Percentiles rank a stretch among this genome's conserved stretches.
phyloP scores from a whole-genome alignment of 92 coral and sea anemone genomes.

The Porites rus region DNA sequence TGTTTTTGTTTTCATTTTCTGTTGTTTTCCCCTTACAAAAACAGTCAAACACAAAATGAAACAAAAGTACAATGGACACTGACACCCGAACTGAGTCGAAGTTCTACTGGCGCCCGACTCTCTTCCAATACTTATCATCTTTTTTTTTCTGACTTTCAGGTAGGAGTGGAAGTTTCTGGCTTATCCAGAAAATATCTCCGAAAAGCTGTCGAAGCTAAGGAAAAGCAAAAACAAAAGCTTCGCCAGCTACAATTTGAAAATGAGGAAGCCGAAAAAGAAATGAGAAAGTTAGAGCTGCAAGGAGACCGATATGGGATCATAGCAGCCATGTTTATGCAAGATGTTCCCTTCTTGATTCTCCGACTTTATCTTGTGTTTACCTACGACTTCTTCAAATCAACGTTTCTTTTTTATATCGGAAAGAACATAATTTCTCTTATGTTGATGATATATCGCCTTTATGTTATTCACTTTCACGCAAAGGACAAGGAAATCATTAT shows the following conservation, averaged over 20 bases:
- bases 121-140: too few species aligned
- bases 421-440: conserved; percentile 85
- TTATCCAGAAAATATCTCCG: conserved; percentile 27
- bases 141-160: background rate
- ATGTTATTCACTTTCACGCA: conserved; percentile 71
- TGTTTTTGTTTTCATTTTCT: too few species aligned
- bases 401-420: conserved; percentile 74
- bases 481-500: conserved; percentile 47
- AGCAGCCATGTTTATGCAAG: conserved; percentile 91
- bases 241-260: conserved; percentile 5
- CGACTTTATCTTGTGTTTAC: conserved; percentile 71
- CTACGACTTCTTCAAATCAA: conserved; percentile 67
- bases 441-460: conserved; percentile 76
- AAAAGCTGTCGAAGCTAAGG: conserved; percentile 9
- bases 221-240: background rate
- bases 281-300: conserved; percentile 75
- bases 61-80: too few species aligned
- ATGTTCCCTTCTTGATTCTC: conserved; percentile 82
- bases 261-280: too few species aligned
- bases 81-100: too few species aligned
- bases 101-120: too few species aligned
- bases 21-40: too few species aligned
- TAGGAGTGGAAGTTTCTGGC: conserved; percentile 3
- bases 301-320: conserved; percentile 89
- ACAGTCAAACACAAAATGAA: too few species aligned